A percentile compares a stretch with the other conserved stretches of the same genome.
Conservation (phyloP, 2,888 invertebrate genomes). For the Apantesis nais region DNA sequence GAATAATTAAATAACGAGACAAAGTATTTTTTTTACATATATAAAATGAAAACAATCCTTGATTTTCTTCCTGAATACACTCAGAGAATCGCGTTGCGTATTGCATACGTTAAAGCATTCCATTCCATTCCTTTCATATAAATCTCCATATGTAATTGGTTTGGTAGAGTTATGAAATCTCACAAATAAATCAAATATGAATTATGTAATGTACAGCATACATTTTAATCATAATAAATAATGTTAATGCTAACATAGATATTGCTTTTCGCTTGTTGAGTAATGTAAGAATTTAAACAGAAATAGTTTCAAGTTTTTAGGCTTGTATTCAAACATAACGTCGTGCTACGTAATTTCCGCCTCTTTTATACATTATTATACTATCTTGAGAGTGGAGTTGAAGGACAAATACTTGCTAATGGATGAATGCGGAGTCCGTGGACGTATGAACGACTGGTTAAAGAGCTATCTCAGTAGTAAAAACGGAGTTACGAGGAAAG, state of each 20-base stretch:
- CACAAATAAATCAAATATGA: neutral
- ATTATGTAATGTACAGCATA: neutral
- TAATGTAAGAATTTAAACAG: neutral
- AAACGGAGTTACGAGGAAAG: too few relatives aligned
- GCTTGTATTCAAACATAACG: neutral
- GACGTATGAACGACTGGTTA: too few relatives aligned
- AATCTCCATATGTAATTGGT: neutral
- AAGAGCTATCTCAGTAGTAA: too few relatives aligned
- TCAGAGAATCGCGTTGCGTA: neutral
- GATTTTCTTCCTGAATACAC: neutral
- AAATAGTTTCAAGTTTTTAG: neutral
- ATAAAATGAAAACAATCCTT: neutral
- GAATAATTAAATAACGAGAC: too few relatives aligned
- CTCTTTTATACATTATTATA: neutral
- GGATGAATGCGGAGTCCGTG: too few relatives aligned
- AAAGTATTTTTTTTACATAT: too few relatives aligned
- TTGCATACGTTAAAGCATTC: neutral
- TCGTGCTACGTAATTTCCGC: neutral
- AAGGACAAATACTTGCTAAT: too few relatives aligned
- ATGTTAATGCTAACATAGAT: neutral
- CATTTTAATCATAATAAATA: neutral
- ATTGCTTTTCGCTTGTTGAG: neutral
- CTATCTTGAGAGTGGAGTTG: neutral
- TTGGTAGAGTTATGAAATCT: neutral
- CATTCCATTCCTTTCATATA: neutral